Conservation (phyloP, 1,140 invertebrate species). For the Odontomachus brunneus region DNA sequence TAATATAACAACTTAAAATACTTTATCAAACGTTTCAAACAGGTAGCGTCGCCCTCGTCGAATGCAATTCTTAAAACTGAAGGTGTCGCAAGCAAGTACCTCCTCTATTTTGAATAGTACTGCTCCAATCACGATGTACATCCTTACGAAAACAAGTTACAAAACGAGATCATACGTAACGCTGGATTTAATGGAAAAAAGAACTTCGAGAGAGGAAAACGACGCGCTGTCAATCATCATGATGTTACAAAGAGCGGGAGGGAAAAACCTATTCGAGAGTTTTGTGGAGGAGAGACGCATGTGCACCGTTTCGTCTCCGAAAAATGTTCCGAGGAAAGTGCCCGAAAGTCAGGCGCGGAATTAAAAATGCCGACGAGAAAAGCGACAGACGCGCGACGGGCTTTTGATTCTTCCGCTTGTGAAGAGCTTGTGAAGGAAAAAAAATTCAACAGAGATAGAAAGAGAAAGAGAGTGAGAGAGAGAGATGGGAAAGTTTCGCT, state of each 20-base stretch:
- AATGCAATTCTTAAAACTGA: not conserved
- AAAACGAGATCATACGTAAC: constrained; percentile 12
- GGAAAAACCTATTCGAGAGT: constrained; percentile 2
- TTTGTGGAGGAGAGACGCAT: constrained; percentile 4
- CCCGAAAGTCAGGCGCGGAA: constrained; percentile 9
- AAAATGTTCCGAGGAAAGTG: constrained; percentile 19
- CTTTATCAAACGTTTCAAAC: not conserved
- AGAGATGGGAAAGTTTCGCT: not conserved
- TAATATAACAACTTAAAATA: not conserved
- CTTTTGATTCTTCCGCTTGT: constrained; percentile 27
- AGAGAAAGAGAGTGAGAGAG: not conserved
- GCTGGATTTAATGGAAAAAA: constrained; percentile 31
- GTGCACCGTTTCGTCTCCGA: not conserved
- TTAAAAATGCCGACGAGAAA: constrained; percentile 29
- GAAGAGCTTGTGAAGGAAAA: not conserved
- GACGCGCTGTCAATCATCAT: constrained; percentile 11
- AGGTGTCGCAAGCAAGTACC: not conserved
- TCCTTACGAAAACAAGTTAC: constrained; percentile 9
- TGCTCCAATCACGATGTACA: not conserved
- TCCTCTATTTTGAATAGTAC: not conserved
- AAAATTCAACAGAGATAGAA: not conserved
- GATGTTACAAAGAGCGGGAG: constrained; percentile 39
- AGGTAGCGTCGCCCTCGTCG: not conserved
- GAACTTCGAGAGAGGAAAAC: not conserved
- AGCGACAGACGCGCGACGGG: constrained; percentile 13